Conservation (phyloP, 2,888 invertebrate species). For the Frankliniella intonsa region DNA sequence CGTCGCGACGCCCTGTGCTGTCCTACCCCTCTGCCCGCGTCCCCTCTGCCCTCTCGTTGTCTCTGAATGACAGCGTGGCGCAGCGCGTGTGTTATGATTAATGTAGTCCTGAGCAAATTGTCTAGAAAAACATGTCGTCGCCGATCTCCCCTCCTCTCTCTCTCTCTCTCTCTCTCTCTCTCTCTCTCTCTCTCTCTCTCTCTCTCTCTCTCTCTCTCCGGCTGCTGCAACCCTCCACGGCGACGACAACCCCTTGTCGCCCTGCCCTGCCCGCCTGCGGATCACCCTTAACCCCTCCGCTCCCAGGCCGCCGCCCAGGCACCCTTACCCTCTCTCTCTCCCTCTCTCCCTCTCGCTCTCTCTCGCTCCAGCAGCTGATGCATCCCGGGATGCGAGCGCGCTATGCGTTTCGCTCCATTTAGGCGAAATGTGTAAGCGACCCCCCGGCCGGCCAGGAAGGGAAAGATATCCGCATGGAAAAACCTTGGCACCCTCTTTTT, state of each 20-base stretch:
- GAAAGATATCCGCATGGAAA: conserved; percentile 12
- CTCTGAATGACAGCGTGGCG: conserved; percentile 16
- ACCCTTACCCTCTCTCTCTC: conserved; percentile 35
- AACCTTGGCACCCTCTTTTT: conserved; percentile 3
- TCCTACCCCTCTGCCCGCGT: not conserved
- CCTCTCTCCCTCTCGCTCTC: conserved; percentile 36
- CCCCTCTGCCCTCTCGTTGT: not conserved
- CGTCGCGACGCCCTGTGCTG: not conserved
- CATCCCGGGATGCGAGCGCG: not conserved
- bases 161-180: conserved; percentile 34
- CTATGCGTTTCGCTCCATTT: conserved; percentile 7
- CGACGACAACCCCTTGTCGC: conserved; percentile 17
- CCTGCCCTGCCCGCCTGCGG: not conserved
- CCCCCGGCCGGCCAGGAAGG: conserved; percentile 39
- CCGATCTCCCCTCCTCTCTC: conserved; percentile 34
- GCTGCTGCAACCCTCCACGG: conserved; percentile 14
- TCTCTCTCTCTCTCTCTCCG: conserved; percentile 33
- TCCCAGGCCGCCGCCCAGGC: conserved; percentile 29
- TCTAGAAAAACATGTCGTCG: conserved; percentile 41
- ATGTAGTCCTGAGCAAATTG: conserved; percentile 42
- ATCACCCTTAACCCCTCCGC: conserved; percentile 28
- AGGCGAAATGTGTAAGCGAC: conserved; percentile 40
- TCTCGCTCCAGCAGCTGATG: conserved; percentile 36
- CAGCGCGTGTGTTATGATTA: conserved; percentile 39
- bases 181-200: conserved; percentile 32